A percentile compares a stretch with the other conserved stretches of the same genome.
Conservation (phyloP, 2,888 invertebrate genomes). For the Drosophila stalkeri region DNA sequence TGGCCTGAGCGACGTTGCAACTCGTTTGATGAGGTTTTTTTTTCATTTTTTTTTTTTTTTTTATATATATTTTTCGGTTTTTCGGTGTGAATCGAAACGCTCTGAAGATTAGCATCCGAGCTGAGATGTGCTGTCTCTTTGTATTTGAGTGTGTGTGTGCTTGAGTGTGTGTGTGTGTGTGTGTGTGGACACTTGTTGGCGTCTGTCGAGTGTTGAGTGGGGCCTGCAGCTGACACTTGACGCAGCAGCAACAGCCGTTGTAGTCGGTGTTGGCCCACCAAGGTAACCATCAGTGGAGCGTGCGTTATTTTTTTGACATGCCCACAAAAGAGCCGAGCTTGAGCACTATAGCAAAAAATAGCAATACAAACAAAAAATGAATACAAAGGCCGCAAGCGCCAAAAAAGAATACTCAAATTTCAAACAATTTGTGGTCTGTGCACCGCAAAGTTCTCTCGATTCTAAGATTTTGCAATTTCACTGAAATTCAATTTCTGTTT, state of each 20-base stretch:
- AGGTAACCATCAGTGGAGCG: conserved; percentile 65
- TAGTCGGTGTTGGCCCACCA: conserved; percentile 51
- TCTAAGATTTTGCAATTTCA: conserved; percentile 55
- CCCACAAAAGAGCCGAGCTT: conserved; percentile 37
- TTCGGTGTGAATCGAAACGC: conserved; percentile 40
- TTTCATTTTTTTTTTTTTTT: conserved; percentile 25
- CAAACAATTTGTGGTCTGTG: conserved; percentile 54
- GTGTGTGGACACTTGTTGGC: conserved; percentile 41
- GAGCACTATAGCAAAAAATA: conserved; percentile 7
- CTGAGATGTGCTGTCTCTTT: conserved; percentile 42
- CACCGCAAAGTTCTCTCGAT: conserved; percentile 33
- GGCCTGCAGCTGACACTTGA: conserved; percentile 57
- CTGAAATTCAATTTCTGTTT: conserved; percentile 9
- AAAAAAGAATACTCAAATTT: conserved; percentile 26
- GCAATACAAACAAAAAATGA: neutral
- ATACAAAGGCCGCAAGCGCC: neutral
- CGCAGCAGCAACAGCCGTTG: conserved; percentile 31
- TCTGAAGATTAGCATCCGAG: conserved; percentile 53
- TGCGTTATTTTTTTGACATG: conserved; percentile 46
- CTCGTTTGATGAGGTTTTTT: conserved; percentile 56
- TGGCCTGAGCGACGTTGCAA: conserved; percentile 49
- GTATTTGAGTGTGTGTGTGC: conserved; percentile 14
- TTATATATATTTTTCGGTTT: conserved; percentile 4
- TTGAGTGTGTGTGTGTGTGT: neutral
- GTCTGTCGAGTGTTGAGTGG: conserved; percentile 18